Base-by-base conservation (phyloP, 2,888 invertebrate species). In the Sinohyriopsis cumingii region DNA sequence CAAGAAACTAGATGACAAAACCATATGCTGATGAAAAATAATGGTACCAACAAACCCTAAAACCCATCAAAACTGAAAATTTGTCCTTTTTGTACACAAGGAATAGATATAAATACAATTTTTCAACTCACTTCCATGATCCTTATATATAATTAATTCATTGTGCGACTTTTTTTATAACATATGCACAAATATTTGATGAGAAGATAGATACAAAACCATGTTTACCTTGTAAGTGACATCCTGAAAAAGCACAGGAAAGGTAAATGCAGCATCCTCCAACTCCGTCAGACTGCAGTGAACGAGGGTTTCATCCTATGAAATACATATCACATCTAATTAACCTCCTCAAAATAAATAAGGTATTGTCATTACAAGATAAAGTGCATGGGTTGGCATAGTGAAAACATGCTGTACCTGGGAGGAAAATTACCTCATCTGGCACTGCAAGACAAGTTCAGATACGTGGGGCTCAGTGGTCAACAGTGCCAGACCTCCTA, bases 201-300 rank as follows among this genome's bases (percentile, higher is more conserved):
- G 33, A 24, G 5, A 12, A 25, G 18, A 59, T 59, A 24, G 24
- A 59, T 25, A 25, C 5, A 59, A 25, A 22, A 59, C 19, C 5
- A 7, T 22, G 72, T 73, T 73, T 77, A 91, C 91, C 89, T 92
- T 92, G 89, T 98, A 98, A 67, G 95, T 93, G 84, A 95, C 95
- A 87, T 96, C 96, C 91, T 98, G 95, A 91, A 96, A 97, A 69
- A 92, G 92, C 55, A 98, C 97, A 0, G 97, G 97, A 91, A 98
- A 98, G 79, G 95, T 94, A 90, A 98, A 96, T 82, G 96, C 95
- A 0, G 97, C 97, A 89, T 97, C 97, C 0, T 95, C 94, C 71
- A 98, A 91, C 91, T 96, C 96, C 83, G 95, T 95, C 4, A 98
- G 92, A 82, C 96, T 96, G 90, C 98, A 98, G 89, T 98, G 98